These are phyloP conservation scores for Lithophane leautieri DNA, from an alignment of 2,888 invertebrate species.

Conservation along the genomic window DNA sequence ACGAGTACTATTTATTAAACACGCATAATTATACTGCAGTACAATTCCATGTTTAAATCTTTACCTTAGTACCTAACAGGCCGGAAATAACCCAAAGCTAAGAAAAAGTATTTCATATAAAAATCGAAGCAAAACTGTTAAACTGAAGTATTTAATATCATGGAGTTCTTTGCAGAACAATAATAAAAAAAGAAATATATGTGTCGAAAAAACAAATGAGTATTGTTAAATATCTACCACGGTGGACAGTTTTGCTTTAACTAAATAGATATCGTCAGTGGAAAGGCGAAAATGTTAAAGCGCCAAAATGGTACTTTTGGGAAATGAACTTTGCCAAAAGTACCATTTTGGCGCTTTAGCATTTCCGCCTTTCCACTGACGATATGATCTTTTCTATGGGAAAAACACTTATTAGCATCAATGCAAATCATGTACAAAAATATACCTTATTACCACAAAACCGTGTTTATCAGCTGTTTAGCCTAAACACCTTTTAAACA, in stretches of 20 bases:
- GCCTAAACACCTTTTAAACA: too few relatives aligned
- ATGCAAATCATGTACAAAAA: background rate
- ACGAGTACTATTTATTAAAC: constrained; percentile 47
- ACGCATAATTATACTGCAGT: constrained; percentile 58
- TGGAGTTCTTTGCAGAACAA: background rate
- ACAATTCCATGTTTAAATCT: constrained; percentile 33
- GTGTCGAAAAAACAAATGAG: background rate
- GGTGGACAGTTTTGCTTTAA: background rate
- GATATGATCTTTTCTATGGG: background rate
- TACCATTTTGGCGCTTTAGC: too few relatives aligned
- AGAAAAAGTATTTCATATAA: background rate
- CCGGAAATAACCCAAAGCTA: background rate
- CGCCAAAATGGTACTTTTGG: too few relatives aligned
- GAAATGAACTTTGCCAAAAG: too few relatives aligned
- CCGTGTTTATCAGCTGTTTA: too few relatives aligned
- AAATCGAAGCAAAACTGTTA: background rate
- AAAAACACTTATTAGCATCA: constrained; percentile 8
- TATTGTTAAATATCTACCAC: background rate
- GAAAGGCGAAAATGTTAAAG: too few relatives aligned
- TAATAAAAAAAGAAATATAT: background rate
- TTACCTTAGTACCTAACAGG: background rate
- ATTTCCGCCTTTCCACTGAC: too few relatives aligned
- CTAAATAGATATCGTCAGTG: too few relatives aligned
- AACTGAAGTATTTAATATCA: background rate
- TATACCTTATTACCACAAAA: background rate